Evolutionary conservation across 2,113 vertebrate species (phyloP), one percentile per base, ranked within the genome.

Genomic region (Leptobrachium leishanense): DNA sequence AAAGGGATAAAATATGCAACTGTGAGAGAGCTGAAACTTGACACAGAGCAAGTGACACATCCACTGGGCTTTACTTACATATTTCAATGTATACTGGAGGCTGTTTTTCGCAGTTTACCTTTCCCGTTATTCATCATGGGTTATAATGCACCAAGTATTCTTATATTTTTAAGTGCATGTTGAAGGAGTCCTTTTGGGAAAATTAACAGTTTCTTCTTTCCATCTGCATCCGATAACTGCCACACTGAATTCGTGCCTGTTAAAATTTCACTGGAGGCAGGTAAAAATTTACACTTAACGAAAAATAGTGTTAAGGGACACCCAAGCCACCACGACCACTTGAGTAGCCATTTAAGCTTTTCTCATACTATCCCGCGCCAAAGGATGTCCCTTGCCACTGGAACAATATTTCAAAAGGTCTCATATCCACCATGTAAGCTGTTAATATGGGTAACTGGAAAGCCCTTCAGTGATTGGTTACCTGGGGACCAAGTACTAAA

Each of bases 101-200:
- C 46, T 53, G 43, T 69, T 69, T 69, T 50, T 50, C 31, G 44
- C 20, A 71, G 43, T 71, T 53, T 71, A 44, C 13, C 43, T 3
- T 9, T 39, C 13, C n/a, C 41, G 65, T 50, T 46, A 10, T 75
- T 31, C n/a, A 12, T 42, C 72, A 43, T 12, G 68, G 43, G 68
- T 46, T 70, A 6, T 3, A 31, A 64, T 31, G 5, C 10, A 40
- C 43, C 59, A 6, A 43, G 43, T 44, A 57, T 46, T 73, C n/a
- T 44, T 74, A 80, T 68, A 40, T 80, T 74, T 74, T 67, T 46
- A 70, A 70, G 70, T 59, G 11, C 69, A 77, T 70, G 55, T 46
- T 62, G 31, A 70, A 11, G 41, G n/a, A 5, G 39, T 40, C 42
- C 76, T 77, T 66, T 59, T 70, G 76, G 76, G 76, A 63, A 70